Conservation (phyloP, 2,888 invertebrate species). For the Ephialtes manifestator region DNA sequence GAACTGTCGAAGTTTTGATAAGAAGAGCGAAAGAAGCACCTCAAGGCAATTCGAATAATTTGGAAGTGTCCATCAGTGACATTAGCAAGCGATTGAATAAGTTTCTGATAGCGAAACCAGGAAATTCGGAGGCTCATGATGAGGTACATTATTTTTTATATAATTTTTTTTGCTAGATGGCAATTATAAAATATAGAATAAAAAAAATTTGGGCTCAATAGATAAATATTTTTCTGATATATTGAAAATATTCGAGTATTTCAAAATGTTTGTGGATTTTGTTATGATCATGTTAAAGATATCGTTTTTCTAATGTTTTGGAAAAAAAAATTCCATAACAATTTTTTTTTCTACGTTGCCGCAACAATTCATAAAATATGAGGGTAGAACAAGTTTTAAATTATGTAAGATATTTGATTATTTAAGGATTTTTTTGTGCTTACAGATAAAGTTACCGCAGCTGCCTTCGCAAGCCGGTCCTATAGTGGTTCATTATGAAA, state of each 20-base stretch:
- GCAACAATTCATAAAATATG: no score
- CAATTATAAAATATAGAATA: not conserved
- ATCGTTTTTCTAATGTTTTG: no score
- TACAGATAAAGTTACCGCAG: constrained; percentile 19
- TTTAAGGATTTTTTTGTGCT: not conserved
- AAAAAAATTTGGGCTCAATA: not conserved
- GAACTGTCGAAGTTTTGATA: constrained; percentile 17
- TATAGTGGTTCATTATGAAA: constrained; percentile 39
- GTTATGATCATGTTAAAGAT: no score
- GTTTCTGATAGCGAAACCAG: constrained; percentile 10
- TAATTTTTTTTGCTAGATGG: not conserved
- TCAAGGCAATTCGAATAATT: not conserved
- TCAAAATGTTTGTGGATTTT: no score
- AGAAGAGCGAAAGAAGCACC: constrained; percentile 30
- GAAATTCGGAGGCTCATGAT: not conserved
- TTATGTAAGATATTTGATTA: no score
- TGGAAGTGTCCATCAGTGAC: constrained; percentile 2
- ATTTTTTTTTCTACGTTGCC: no score
- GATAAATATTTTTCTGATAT: no score
- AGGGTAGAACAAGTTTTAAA: no score
- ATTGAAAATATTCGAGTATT: no score
- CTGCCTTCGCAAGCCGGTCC: constrained; percentile 17
- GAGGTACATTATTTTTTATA: constrained; percentile 1
- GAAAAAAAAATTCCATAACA: no score
- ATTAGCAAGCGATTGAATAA: not conserved